phyloP scores from a whole-genome alignment of 2,113 vertebrate species.

The Aegotheles bennettii region DNA sequence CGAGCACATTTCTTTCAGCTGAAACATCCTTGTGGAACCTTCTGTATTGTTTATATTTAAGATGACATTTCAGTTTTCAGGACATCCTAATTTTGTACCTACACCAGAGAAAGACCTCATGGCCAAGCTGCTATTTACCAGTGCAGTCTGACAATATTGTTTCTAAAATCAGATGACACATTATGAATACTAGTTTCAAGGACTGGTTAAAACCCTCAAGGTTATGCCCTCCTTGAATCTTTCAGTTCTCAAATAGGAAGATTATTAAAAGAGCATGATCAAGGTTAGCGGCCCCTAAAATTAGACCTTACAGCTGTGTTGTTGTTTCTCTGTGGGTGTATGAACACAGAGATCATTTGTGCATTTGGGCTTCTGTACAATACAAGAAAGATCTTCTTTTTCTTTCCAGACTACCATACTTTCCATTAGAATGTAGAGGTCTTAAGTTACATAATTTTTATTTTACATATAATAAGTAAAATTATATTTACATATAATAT shows the following conservation, averaged over 20 bases:
- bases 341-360: background rate
- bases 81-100: background rate
- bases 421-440: background rate
- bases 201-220: background rate
- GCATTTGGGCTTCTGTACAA: background rate
- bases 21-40: background rate
- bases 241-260: background rate
- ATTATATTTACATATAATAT: no score
- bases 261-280: background rate
- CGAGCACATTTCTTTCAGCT: background rate
- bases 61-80: background rate
- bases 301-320: conserved; percentile 42
- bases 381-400: background rate
- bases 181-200: conserved; percentile 3
- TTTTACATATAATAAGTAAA: no score
- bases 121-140: background rate
- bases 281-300: conserved; percentile 26
- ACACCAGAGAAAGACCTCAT: background rate
- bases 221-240: background rate
- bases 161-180: background rate
- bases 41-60: background rate
- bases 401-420: background rate
- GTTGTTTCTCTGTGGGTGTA: background rate
- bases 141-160: background rate
- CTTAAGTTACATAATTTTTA: background rate